A percentile compares a stretch with the other conserved stretches of the same genome.
Conservation (phyloP, 1,140 invertebrate genomes). For the Drosophila repleta region DNA sequence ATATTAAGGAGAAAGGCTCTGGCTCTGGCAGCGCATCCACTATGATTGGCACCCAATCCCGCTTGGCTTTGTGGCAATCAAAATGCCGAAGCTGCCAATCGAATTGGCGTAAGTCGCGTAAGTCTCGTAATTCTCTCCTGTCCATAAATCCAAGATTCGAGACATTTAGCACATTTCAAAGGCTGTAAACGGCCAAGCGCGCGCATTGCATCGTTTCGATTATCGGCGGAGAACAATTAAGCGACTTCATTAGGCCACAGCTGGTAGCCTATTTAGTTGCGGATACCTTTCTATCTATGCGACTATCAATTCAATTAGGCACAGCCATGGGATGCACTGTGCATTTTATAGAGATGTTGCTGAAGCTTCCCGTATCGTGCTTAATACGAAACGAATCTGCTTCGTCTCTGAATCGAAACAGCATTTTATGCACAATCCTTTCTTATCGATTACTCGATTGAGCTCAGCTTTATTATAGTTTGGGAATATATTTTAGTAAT, state of each 20-base stretch:
- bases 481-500: no score
- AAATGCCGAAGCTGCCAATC: constrained; percentile 15
- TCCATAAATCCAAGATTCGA: neutral
- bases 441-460: no score
- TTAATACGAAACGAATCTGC: no score
- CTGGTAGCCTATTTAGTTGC: constrained; percentile 59
- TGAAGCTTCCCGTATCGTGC: no score
- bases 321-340: neutral
- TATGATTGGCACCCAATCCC: constrained; percentile 13
- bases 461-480: no score
- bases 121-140: neutral
- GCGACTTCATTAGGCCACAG: constrained; percentile 63
- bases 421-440: no score
- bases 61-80: constrained; percentile 16
- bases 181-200: constrained; percentile 57
- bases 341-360: neutral
- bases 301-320: constrained; percentile 66
- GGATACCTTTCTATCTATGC: constrained; percentile 32
- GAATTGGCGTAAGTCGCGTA: neutral
- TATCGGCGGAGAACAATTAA: constrained; percentile 65
- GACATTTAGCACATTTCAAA: constrained; percentile 23
- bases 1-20: constrained; percentile 10
- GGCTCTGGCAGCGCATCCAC: no score
- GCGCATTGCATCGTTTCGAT: constrained; percentile 34
- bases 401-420: no score